Base-by-base conservation (phyloP, 2,888 invertebrate genomes). In the Branchellion lobata region DNA sequence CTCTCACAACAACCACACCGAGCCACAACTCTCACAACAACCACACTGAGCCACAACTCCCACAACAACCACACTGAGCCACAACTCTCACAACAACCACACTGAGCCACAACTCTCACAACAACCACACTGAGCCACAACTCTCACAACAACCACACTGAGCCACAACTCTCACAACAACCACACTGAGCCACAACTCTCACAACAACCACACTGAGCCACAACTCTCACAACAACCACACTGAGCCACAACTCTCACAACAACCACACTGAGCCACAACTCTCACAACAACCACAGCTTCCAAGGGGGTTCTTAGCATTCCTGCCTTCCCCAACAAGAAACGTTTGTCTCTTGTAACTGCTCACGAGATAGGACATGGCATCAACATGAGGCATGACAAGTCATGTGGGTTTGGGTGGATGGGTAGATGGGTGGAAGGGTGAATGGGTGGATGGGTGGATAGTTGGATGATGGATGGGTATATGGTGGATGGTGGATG, bases 291-390 rank as follows among this genome's bases (percentile, higher is more conserved):
- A n/a, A 18, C 21, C 61, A 18, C 8, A 57, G 61, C n/a, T 57
- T 57, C 51, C 53, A 24, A 53, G 33, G 75, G 75, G 27, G 27
- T 53, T 27, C 14, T 75, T 1, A 75, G 24, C 29, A 29, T 75
- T 29, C 31, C 40, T 21, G 14, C 11, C 24, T 47, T 47, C 33
- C 53, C 1, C n/a, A 31, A 24, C 29, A 18, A 24, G 11, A 24
- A 47, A 1, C 75, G 47, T 5, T 29, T 75, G 27, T 21, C 53
- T 11, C 27, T 75, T 27, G 51, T 31, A 18, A 27, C 51, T 24
- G 51, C 53, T 24, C 75, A 75, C 51, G 75, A 75, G 33, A 47
- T 75, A 24, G 75, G 75, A 5, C 75, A 75, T 53, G 75, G 75
- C 24, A 33, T 75, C 33, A 75, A 75, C 53, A 75, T 75, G 75